Evolutionary conservation across 2,113 vertebrate genomes (phyloP).

Genomic region (Callithrix jacchus): DNA sequence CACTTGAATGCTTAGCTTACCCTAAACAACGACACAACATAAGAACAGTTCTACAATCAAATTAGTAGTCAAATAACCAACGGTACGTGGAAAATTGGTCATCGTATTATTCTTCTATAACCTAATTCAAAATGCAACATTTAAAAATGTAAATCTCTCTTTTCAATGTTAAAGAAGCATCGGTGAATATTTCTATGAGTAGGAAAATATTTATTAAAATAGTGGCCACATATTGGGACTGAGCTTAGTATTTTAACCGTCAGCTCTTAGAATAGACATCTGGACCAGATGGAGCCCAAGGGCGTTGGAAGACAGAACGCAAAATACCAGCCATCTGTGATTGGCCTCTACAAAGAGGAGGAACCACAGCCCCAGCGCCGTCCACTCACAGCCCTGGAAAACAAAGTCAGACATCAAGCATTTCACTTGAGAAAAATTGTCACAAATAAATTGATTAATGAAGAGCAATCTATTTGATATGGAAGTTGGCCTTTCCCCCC

Average conservation of each 20-base stretch:
- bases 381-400: background rate
- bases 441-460: background rate
- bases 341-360: background rate
- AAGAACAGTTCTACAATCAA: slow-evolving; percentile 87
- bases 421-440: background rate
- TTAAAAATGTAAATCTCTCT: slow-evolving; percentile 90
- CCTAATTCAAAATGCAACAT: slow-evolving; percentile 83
- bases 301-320: background rate
- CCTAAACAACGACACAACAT: slow-evolving; percentile 76
- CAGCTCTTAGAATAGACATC: slow-evolving; percentile 23
- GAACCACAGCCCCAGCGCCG: background rate
- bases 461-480: background rate
- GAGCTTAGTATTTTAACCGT: slow-evolving; percentile 43
- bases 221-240: slow-evolving; percentile 40
- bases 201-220: slow-evolving; percentile 90
- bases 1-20: slow-evolving; percentile 65
- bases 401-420: background rate
- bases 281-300: slow-evolving; percentile 4
- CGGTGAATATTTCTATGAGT: slow-evolving; percentile 85
- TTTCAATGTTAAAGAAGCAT: slow-evolving; percentile 84
- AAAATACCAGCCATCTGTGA: background rate
- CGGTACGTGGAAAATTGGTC: slow-evolving; percentile 87
- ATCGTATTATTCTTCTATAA: slow-evolving; percentile 81
- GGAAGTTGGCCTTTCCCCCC: background rate
- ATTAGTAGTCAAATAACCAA: slow-evolving; percentile 96